These are phyloP conservation scores for Erebia palarica DNA, from an alignment of 2,888 invertebrate genomes.

Conservation along the genomic window DNA sequence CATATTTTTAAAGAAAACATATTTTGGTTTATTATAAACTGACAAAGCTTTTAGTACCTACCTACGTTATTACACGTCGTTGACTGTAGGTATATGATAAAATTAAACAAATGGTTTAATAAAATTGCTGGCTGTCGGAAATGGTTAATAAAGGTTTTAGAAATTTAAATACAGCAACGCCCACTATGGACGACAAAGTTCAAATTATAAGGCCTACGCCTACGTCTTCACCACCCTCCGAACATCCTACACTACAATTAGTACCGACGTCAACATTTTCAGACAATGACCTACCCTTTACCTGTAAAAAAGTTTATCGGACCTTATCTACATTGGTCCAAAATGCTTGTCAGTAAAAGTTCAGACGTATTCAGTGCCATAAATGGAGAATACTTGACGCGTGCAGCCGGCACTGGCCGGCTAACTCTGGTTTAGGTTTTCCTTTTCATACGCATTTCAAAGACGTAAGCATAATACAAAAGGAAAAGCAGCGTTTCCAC, in stretches of 20 bases:
- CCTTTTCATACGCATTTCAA: too few relatives aligned
- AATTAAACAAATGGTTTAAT: conserved; percentile 10
- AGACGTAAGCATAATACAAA: too few relatives aligned
- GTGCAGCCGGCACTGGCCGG: too few relatives aligned
- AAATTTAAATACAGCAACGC: conserved; percentile 11
- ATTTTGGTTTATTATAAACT: neutral
- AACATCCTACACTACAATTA: neutral
- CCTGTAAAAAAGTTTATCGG: neutral
- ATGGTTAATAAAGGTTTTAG: neutral
- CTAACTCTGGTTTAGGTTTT: too few relatives aligned
- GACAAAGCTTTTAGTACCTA: neutral
- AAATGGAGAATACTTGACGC: too few relatives aligned
- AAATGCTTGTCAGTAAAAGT: too few relatives aligned
- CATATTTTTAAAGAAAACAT: neutral
- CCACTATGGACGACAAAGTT: conserved; percentile 1
- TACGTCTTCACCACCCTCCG: neutral
- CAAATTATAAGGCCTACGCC: conserved; percentile 4
- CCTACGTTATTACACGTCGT: neutral
- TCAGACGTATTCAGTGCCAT: too few relatives aligned
- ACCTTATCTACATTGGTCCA: too few relatives aligned
- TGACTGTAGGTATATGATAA: conserved; percentile 3
- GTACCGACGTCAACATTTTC: neutral
- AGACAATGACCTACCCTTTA: neutral
- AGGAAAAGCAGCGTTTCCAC: too few relatives aligned
- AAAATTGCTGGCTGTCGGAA: neutral